Conservation (phyloP, 2,888 invertebrate genomes). For the Pristionchus entomophagus region DNA sequence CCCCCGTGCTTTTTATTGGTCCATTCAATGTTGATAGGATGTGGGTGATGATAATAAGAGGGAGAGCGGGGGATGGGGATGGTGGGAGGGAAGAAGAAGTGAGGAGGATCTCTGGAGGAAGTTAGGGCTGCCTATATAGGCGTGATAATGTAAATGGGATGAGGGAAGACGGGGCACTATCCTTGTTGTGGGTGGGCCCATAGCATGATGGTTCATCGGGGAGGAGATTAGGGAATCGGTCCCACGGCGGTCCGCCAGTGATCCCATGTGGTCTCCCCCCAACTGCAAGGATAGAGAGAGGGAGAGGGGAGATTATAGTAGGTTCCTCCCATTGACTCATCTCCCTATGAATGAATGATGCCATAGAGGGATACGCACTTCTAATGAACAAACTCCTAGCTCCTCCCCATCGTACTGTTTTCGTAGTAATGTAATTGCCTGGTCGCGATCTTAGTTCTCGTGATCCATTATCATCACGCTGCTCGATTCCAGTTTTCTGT, state of each 20-base stretch:
- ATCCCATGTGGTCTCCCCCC: constrained; percentile 21
- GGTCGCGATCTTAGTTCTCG: neutral
- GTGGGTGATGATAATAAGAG: constrained; percentile 20
- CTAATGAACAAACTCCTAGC: neutral
- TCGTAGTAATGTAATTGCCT: neutral
- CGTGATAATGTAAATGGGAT: constrained; percentile 34
- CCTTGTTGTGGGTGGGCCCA: constrained; percentile 12
- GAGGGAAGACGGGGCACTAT: neutral
- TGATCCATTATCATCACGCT: neutral
- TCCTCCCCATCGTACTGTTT: neutral
- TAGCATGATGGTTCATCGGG: neutral
- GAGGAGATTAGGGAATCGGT: constrained; percentile 18
- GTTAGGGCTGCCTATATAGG: constrained; percentile 11
- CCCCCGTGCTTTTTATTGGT: constrained; percentile 33
- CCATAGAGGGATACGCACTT: neutral
- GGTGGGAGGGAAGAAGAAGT: neutral
- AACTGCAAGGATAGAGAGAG: neutral
- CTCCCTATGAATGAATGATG: neutral
- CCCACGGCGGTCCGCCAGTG: constrained; percentile 22
- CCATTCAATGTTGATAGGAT: constrained; percentile 32
- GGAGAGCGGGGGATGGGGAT: neutral
- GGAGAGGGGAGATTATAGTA: neutral
- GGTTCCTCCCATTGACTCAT: constrained; percentile 34
- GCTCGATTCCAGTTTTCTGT: neutral
- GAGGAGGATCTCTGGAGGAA: neutral